Evolutionary conservation across 1,140 invertebrate species (phyloP).

Genomic region (Agrilus planipennis): DNA sequence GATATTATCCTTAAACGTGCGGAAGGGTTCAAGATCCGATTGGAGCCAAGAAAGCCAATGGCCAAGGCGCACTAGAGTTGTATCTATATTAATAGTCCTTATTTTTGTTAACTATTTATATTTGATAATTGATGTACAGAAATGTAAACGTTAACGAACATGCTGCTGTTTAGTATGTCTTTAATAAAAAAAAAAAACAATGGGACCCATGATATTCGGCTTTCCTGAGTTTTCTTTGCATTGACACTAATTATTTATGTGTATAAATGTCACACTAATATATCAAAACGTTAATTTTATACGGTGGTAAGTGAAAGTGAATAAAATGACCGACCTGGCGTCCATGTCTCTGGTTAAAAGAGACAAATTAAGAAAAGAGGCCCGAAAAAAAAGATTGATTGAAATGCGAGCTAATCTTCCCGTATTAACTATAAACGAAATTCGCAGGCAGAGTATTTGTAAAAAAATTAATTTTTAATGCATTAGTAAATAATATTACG

Average conservation of each 20-base stretch:
- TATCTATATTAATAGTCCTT: neutral
- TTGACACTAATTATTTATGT: neutral
- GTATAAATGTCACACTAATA: too few species aligned
- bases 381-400: neutral
- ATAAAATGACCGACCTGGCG: constrained; percentile 6
- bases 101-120: neutral
- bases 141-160: neutral
- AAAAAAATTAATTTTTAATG: constrained; percentile 2
- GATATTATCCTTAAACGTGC: constrained; percentile 74
- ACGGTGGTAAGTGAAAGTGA: constrained; percentile 4
- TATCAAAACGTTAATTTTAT: too few species aligned
- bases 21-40: constrained; percentile 60
- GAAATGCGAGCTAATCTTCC: constrained; percentile 11
- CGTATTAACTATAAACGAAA: constrained; percentile 9
- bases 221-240: neutral
- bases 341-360: constrained; percentile 7
- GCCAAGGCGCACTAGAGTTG: constrained; percentile 13
- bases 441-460: too few species aligned
- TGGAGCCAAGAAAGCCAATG: constrained; percentile 48
- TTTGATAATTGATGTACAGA: neutral
- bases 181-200: too few species aligned
- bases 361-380: constrained; percentile 6
- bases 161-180: too few species aligned
- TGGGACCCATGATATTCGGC: too few species aligned
- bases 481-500: neutral